Base-by-base conservation (phyloP, 2,888 invertebrate genomes). In the Ferrisia virgata region DNA sequence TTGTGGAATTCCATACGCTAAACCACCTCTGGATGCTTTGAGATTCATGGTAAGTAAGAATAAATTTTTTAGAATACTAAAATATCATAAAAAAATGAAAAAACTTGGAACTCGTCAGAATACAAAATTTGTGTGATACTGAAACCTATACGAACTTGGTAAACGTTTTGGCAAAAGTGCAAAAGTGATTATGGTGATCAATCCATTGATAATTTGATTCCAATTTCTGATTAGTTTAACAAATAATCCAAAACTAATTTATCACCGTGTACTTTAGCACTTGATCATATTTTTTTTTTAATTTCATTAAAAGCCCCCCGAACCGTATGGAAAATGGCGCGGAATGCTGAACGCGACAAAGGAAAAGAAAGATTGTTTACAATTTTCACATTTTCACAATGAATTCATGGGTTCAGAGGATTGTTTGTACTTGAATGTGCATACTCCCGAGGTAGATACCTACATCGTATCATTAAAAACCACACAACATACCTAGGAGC, bases 401-500 rank as follows among this genome's bases (percentile, higher is more conserved):
- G 18, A 18, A n/a, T 36, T 28, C 33, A 15, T 82, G 0, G 82
- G 82, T 58, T 69, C 64, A 0, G 82, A 82, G 39, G 82, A 82
- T 22, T 82, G 82, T 22, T 31, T 82, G 8, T 64, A 82, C n/a
- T n/a, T 82, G 64, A 82, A 82, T 64, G 58, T 82, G 9, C 82
- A 82, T 39, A 11, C 36, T 18, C 82, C 82, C 11, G 64, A 82
- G 69, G 82, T 82, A 82, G 39, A 22, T 47, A 47, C 13, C 3
- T 40, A 40, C 40, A 4, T 47, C n/a, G 2, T 47, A n/a, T n/a
- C 2, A 0, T 9, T 18, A 53, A 18, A 6, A 22, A 5, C 22
- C 22, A 53, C n/a, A n/a, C n/a, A n/a, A n/a, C n/a, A 53, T 22
- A 22, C 5, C 3, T 0, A 47, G 6, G n/a, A 36, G 8, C 36